Evolutionary conservation across 2,888 invertebrate genomes (phyloP).

Genomic region (Thera obeliscata): DNA sequence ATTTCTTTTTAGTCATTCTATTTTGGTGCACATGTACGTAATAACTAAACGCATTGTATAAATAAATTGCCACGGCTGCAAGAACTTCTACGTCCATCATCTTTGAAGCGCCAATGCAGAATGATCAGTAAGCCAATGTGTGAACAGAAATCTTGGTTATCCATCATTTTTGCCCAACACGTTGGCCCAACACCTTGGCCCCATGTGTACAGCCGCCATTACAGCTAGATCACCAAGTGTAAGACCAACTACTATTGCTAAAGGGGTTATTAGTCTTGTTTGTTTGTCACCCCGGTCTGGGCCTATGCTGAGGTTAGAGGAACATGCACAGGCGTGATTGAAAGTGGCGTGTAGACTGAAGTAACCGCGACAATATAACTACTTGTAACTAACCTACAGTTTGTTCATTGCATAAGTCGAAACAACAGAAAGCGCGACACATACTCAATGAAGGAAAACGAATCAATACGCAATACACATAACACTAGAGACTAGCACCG

Average conservation of each 20-base stretch:
- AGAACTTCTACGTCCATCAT: too few species aligned
- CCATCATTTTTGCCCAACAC: too few species aligned
- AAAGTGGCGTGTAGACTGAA: background rate
- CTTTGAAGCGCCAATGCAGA: too few species aligned
- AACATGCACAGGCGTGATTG: background rate
- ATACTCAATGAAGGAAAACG: conserved; percentile 56
- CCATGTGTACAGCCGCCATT: too few species aligned
- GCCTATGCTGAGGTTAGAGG: background rate
- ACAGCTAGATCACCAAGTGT: background rate
- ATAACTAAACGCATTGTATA: too few species aligned
- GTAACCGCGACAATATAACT: background rate
- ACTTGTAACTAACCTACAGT: background rate
- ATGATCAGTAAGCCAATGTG: too few species aligned
- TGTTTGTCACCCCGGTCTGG: background rate
- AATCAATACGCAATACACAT: conserved; percentile 41
- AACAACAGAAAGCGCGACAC: conserved; percentile 49
- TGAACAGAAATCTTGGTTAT: too few species aligned
- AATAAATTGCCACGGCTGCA: too few species aligned
- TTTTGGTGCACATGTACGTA: too few species aligned
- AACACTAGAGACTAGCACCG: conserved; percentile 61
- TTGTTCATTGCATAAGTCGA: background rate
- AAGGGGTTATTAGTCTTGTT: background rate
- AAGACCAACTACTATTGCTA: background rate
- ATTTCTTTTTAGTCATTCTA: too few species aligned
- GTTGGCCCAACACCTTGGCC: too few species aligned